Evolutionary conservation across 2,113 vertebrate species (phyloP).

Genomic region (Orycteropus afer): DNA sequence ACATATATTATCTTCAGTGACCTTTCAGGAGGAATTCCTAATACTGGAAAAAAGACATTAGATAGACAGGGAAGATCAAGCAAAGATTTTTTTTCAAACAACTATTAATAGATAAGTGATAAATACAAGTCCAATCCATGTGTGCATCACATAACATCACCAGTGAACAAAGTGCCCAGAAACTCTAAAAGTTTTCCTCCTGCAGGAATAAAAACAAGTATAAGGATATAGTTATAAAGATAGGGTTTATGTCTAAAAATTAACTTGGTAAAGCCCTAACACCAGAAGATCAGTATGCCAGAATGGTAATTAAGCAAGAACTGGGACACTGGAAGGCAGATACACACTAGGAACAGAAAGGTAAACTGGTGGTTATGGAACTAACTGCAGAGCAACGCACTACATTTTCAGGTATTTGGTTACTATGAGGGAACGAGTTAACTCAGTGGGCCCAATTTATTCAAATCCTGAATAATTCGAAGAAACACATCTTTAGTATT

Average conservation of each 20-base stretch:
- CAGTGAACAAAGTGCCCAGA: background rate
- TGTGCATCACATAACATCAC: background rate
- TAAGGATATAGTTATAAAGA: background rate
- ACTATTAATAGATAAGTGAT: background rate
- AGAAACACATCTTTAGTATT: background rate
- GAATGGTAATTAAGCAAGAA: background rate
- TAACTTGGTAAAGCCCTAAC: background rate
- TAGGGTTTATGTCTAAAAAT: background rate
- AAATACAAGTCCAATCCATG: background rate
- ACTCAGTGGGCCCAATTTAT: background rate
- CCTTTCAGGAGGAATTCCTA: background rate
- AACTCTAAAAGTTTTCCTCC: background rate
- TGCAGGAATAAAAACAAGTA: background rate
- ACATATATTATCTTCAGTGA: accelerated
- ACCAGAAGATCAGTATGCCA: background rate
- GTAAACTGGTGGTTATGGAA: background rate
- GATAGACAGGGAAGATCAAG: background rate
- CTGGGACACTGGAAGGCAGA: background rate
- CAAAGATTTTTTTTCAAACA: background rate
- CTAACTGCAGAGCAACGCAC: background rate
- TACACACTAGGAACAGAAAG: background rate
- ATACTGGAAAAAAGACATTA: background rate
- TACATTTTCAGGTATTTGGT: background rate
- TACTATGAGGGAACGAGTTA: background rate
- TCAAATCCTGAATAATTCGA: background rate